Percentiles rank a stretch among this genome's conserved stretches.
Evolutionary conservation across 1,140 invertebrate genomes (phyloP).

Genomic region (Pemphigus obesinymphae): DNA sequence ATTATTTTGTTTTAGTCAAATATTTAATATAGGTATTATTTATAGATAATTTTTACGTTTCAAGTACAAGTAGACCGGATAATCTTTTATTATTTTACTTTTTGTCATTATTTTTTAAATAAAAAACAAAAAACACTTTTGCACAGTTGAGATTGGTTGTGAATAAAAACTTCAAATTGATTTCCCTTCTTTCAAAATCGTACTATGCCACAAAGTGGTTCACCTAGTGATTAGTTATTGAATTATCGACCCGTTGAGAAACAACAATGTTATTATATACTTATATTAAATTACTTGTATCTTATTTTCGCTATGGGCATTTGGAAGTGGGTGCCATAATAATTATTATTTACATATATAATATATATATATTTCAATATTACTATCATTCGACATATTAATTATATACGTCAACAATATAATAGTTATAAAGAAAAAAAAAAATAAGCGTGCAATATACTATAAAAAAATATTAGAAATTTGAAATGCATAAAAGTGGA

Average conservation of each 20-base stretch:
- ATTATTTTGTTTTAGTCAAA: background rate
- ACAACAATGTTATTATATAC: no score
- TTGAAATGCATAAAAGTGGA: background rate
- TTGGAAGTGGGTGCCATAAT: background rate
- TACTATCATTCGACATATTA: background rate
- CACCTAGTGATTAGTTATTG: no score
- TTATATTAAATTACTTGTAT: background rate
- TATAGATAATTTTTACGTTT: background rate
- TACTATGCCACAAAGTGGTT: no score
- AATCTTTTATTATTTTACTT: background rate
- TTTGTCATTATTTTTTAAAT: background rate
- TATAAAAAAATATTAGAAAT: background rate
- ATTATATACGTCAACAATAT: constrained; percentile 1
- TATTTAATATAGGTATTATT: background rate
- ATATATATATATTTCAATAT: background rate
- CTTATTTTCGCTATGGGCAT: background rate
- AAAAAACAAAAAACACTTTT: background rate
- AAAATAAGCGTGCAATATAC: background rate
- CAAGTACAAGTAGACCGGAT: background rate
- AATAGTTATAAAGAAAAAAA: background rate
- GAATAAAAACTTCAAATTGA: no score
- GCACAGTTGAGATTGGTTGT: background rate
- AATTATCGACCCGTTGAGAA: no score
- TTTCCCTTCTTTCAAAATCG: no score
- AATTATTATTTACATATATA: background rate